Evolutionary conservation across 2,113 vertebrate species (phyloP).

Genomic region (Protobothrops mucrosquamatus): DNA sequence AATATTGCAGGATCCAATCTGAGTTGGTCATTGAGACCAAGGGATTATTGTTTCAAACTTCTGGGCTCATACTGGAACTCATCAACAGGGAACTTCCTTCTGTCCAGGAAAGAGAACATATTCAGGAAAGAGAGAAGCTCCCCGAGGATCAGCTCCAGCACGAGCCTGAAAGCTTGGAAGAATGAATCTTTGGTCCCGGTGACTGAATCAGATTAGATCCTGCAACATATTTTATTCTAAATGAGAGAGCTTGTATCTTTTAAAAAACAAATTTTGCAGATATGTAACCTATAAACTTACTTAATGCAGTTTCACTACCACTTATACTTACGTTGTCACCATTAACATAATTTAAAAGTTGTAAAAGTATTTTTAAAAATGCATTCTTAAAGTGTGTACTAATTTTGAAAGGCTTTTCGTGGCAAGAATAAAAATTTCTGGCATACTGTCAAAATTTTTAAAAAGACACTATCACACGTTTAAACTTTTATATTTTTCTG

Average conservation of each 20-base stretch:
- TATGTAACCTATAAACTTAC: not conserved
- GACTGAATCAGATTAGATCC: not conserved
- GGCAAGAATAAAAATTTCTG: not conserved
- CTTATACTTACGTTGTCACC: not conserved
- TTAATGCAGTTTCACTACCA: not conserved
- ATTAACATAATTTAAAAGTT: not conserved
- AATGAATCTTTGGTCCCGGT: not conserved
- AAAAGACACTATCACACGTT: not conserved
- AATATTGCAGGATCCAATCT: not conserved
- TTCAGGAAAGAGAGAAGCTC: not conserved
- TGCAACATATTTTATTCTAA: not conserved
- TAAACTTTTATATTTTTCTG: not conserved
- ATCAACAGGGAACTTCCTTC: no score
- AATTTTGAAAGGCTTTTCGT: not conserved
- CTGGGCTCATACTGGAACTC: not conserved
- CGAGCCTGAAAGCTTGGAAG: not conserved
- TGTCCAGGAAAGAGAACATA: not conserved
- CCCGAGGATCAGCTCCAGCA: not conserved
- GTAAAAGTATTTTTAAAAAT: not conserved
- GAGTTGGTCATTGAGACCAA: not conserved
- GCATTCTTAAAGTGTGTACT: not conserved
- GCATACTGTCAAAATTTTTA: not conserved
- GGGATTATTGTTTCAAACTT: not conserved
- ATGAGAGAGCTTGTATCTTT: not conserved
- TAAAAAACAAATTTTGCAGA: not conserved